Conservation (phyloP, 2,113 vertebrate genomes). For the Cebidichthys violaceus region DNA sequence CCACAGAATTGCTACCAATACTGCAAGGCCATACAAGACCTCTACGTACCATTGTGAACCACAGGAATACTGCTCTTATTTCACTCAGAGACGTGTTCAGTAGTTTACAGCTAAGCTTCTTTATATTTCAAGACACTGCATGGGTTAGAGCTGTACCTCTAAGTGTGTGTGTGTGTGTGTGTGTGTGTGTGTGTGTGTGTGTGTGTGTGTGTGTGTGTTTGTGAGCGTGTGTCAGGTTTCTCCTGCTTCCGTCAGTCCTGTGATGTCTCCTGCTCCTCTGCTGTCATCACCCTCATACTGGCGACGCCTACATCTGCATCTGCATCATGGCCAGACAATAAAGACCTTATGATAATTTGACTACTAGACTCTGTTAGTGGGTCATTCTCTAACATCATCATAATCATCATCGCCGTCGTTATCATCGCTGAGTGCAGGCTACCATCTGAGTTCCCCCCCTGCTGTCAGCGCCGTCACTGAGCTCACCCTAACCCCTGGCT, state of each 20-base stretch:
- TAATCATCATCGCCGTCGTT: slow-evolving; percentile 21
- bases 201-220: slow-evolving; percentile 20
- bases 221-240: slow-evolving; percentile 59
- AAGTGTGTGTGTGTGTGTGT: slow-evolving; percentile 18
- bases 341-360: slow-evolving; percentile 57
- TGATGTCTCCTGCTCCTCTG: slow-evolving; percentile 32
- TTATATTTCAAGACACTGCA: slow-evolving; percentile 30
- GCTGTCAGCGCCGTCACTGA: slow-evolving; percentile 68
- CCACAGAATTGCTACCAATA: slow-evolving; percentile 20
- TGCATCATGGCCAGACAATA: slow-evolving; percentile 52
- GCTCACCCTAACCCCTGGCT: slow-evolving; percentile 67
- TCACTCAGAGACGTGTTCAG: slow-evolving; percentile 14
- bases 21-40: not conserved
- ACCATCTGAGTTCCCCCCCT: slow-evolving; percentile 57
- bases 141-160: slow-evolving; percentile 10
- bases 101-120: slow-evolving; percentile 17
- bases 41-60: slow-evolving; percentile 21
- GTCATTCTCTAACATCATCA: slow-evolving; percentile 53
- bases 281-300: slow-evolving; percentile 53
- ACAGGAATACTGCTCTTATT: slow-evolving; percentile 14
- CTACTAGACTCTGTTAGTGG: slow-evolving; percentile 38
- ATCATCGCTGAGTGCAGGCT: slow-evolving; percentile 53
- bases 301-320: slow-evolving; percentile 50
- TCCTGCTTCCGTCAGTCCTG: slow-evolving; percentile 34
- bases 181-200: slow-evolving; percentile 41